Base-by-base conservation (phyloP, 2,797 vertebrate species). In the Etheostoma nigrum region DNA sequence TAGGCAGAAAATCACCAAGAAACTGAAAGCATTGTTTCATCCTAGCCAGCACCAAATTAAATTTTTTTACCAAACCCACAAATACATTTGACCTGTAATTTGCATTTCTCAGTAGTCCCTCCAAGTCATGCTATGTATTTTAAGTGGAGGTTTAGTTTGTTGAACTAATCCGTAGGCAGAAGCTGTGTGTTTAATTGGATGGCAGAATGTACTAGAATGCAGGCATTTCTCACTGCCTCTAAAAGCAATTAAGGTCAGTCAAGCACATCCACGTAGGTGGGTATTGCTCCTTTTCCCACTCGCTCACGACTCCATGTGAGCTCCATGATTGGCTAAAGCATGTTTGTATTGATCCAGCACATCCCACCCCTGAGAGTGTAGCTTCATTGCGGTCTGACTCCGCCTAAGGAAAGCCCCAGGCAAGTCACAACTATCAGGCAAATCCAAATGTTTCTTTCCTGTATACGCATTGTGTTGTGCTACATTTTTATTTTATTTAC, bases 1-100 rank as follows among this genome's bases (percentile, higher is more conserved):
- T 76, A 81, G 82, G 71, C 90, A 86, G 86, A 86, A 91, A 93
- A 93, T 90, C 87, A 85, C 66, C 21, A 54, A 57, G 83, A 74
- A 87, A 90, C 81, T 67, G 23, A 64, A 74, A 75, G 53, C 75
- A 61, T 82, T 21, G 62, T 76, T 71, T 75, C 82, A 67, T 76
- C 82, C 27, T 76, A 62, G 51, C 51, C 33, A 63, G 44, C 66
- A 59, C 62, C 65, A 42, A 67, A 86, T 78, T 69, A 62, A 4
- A 62, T 75, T 79, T 73, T 73, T 40, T 85, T 64, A 67, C 57
- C 44, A n/a, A 33, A 57, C 62, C 4, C 10, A 6, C 45, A 66
- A 40, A 76, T 51, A 5, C 19, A 27, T 47, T 76, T 64, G 51
- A 77, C 67, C 45, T 70, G 47, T 66, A 13, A 79, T 85, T 87